Evolutionary conservation across 2,888 invertebrate genomes (phyloP), one percentile per base, ranked within the genome.

Genomic region (Hydropsyche betteni): DNA sequence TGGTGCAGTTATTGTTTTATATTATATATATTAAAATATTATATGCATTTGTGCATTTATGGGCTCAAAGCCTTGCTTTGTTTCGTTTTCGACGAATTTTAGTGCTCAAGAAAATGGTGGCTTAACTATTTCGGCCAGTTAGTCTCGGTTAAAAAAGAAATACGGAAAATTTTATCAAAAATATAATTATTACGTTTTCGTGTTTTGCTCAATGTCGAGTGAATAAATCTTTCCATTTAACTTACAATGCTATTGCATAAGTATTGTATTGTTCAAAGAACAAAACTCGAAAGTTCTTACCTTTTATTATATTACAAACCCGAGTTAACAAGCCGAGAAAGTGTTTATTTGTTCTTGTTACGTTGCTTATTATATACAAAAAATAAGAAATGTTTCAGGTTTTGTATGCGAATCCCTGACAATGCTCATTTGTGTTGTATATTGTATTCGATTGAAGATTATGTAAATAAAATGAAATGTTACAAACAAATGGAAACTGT

Each of bases 391-490:
- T 72, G 72, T 72, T 72, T 55, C 72, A 72, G 72, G 72, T 72
- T 72, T 72, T 38, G 53, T 51, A 53, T 34, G 55, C 34, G 44
- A 72, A 72, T 33, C 72, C 72, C 72, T 72, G 72, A 58, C 55
- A 72, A 70, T 75, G 72, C 76, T 68, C 74, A 69, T 74, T 55
- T 74, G 76, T 76, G 74, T 76, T 76, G 74, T 74, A 76, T 74
- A 74, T 74, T 76, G 74, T 76, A 76, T 64, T 74, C 55, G 74
- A 72, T 55, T 64, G 34, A 69, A 53, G 68, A 73, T 72, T 68
- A 72, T 76, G 76, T 76, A 76, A 76, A 76, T 76, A 76, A 74
- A 75, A 53, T 74, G 58, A 73, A 76, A 76, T 55, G n/a, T 72
- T 69, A 69, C 44, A 14, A 36, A 64, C n/a, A 64, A 64, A 55